A percentile compares a stretch with the other conserved stretches of the same genome.
Evolutionary conservation across 1,140 invertebrate species (phyloP).

Genomic region (Aradophagus sp.): DNA sequence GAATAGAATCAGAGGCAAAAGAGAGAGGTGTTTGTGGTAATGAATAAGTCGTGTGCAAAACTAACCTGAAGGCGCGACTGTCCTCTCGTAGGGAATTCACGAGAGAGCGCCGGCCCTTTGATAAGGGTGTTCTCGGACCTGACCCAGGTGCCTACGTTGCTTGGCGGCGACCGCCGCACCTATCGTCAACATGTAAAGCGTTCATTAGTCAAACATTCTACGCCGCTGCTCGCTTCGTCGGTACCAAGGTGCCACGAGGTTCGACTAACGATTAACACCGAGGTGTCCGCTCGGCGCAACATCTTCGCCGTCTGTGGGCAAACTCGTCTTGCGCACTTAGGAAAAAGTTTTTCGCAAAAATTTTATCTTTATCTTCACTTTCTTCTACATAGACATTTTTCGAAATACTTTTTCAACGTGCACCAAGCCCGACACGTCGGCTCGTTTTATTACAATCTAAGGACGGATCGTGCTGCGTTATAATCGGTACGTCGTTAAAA

Average conservation of each 20-base stretch:
- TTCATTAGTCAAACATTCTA: slow-evolving; percentile 58
- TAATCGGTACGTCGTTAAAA: too few species aligned
- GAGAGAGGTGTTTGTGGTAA: slow-evolving; percentile 41
- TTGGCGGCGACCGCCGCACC: slow-evolving; percentile 85
- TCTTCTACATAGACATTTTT: too few species aligned
- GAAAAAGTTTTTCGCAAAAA: too few species aligned
- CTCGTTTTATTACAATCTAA: too few species aligned
- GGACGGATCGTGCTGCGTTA: too few species aligned
- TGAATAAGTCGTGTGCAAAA: slow-evolving; percentile 66
- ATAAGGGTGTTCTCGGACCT: slow-evolving; percentile 93
- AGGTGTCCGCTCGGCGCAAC: too few species aligned
- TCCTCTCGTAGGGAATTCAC: slow-evolving; percentile 73
- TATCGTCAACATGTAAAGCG: slow-evolving; percentile 73
- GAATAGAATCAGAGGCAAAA: slow-evolving; percentile 5
- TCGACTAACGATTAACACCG: slow-evolving; percentile 34
- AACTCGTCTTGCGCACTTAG: too few species aligned
- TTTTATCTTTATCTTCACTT: too few species aligned
- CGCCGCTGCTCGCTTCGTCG: slow-evolving; percentile 21
- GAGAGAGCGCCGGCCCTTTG: slow-evolving; percentile 90
- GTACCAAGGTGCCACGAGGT: slow-evolving; percentile 52
- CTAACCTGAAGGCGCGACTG: slow-evolving; percentile 72
- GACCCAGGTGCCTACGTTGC: slow-evolving; percentile 85
- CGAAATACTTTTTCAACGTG: too few species aligned
- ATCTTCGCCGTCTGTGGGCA: too few species aligned
- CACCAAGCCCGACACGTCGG: too few species aligned